phyloP scores from a whole-genome alignment of 2,888 invertebrate genomes.

The Calephelis perditalis region DNA sequence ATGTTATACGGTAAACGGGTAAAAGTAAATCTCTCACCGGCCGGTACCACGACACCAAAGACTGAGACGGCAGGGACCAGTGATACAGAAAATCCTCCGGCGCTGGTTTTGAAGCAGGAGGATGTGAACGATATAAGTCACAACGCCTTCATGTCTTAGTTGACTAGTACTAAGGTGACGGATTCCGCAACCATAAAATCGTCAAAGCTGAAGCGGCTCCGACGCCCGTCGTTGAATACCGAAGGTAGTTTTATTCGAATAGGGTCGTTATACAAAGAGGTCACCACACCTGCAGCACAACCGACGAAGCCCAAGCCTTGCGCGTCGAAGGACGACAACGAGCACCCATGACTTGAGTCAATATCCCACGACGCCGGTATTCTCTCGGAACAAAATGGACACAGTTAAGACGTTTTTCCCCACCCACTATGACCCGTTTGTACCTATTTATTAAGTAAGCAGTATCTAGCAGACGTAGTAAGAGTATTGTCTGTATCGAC shows the following conservation, averaged over 20 bases:
- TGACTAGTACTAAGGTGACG: background rate
- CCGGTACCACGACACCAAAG: background rate
- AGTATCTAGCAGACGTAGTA: conserved; percentile 2
- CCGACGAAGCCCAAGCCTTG: background rate
- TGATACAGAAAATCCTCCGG: background rate
- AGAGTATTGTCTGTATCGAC: conserved; percentile 1
- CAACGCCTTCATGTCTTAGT: background rate
- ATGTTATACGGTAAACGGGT: conserved; percentile 12
- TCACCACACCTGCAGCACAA: background rate
- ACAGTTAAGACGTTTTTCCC: background rate
- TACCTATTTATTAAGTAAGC: background rate
- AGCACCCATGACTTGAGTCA: background rate
- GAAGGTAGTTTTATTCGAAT: background rate
- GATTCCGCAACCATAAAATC: conserved; percentile 1
- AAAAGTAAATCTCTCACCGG: conserved; percentile 1
- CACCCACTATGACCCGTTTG: background rate
- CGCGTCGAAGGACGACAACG: background rate
- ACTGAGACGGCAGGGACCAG: background rate
- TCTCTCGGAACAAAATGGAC: conserved; percentile 3
- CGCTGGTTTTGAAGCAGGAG: conserved; percentile 1
- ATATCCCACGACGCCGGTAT: background rate
- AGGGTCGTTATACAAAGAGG: background rate
- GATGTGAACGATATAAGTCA: conserved; percentile 3
- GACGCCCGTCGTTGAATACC: background rate
- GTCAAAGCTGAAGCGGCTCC: background rate